Evolutionary conservation across 2,888 invertebrate species (phyloP), one percentile per base, ranked within the genome.

Genomic region (Epiblema foenella): DNA sequence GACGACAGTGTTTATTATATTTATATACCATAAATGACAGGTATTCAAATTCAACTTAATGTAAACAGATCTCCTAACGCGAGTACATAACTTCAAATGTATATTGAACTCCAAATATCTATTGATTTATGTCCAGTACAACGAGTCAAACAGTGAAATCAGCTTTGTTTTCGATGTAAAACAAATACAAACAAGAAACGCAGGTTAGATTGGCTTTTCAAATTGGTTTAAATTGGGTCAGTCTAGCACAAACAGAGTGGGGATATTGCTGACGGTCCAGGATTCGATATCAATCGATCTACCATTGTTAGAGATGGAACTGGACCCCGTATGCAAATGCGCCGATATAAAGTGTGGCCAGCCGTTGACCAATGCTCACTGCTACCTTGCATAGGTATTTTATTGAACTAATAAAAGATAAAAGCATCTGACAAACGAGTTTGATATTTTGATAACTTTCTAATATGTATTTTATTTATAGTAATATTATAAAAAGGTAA

Each of bases 211-310:
- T 89, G 89, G 85, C 87, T 83, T 89, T 89, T 89, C 85, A 87
- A 89, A 89, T 89, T 87, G 87, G 81, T 85, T 87, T 84, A 88
- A 91, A 90, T 89, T 88, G 89, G 91, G 89, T 90, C 90, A 85
- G 84, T 83, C 84, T 86, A 87, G 83, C 83, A 86, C 88, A 91
- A 91, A 90, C 88, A 90, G 86, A 85, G 85, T 81, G 79, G 73
- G 80, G 79, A 84, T 86, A 85, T 83, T 83, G 88, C 86, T 83
- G 84, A 88, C 82, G 82, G 77, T 79, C 75, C 77, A 75, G 79
- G 78, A 81, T 81, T 78, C 78, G 77, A 77, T 79, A 76, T 81
- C 80, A 80, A 83, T 83, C 83, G 84, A 82, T 88, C 80, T 79
- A 78, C 78, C 79, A 81, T 84, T 79, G 82, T 83, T 81, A 76